Evolutionary conservation across 2,113 vertebrate species (phyloP).

Genomic region (Ursus arctos): DNA sequence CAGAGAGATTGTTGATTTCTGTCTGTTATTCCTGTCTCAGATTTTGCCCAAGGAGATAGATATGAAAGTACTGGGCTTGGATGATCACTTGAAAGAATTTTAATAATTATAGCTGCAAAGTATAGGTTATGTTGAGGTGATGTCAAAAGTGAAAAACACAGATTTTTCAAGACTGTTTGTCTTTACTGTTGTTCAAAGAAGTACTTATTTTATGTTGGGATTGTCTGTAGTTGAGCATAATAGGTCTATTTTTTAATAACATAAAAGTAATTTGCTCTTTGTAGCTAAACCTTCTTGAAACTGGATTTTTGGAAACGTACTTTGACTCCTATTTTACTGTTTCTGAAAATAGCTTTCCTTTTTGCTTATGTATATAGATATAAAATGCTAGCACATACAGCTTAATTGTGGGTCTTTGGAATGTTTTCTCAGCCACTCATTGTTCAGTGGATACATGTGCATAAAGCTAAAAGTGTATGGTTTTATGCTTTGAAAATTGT

Average conservation of each 20-base stretch:
- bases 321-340: background rate
- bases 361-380: background rate
- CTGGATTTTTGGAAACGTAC: background rate
- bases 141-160: background rate
- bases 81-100: background rate
- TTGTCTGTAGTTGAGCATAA: background rate
- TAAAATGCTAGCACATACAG: background rate
- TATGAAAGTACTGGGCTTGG: background rate
- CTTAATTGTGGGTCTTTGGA: background rate
- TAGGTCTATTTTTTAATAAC: background rate
- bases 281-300: background rate
- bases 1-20: background rate
- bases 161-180: background rate
- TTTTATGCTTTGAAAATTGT: background rate
- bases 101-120: background rate
- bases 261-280: background rate
- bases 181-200: background rate
- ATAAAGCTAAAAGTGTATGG: background rate
- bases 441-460: background rate
- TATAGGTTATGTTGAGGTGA: background rate
- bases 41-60: background rate
- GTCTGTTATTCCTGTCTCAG: background rate
- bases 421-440: background rate
- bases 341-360: slow-evolving; percentile 10
- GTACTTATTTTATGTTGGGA: background rate